Conservation (phyloP, 2,888 invertebrate genomes). For the Thereva unica region DNA sequence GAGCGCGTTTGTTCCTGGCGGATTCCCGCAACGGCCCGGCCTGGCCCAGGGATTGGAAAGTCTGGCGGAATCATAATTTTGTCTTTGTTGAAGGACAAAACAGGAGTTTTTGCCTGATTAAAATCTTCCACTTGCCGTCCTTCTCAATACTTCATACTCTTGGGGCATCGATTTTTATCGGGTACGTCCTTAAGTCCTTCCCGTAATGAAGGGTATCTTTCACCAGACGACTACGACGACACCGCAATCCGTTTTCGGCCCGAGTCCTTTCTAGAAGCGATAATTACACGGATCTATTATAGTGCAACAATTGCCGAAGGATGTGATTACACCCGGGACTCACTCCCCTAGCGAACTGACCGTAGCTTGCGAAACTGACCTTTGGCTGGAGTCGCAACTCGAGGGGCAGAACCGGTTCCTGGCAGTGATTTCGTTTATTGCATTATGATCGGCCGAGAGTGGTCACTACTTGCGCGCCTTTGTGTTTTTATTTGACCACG, state of each 20-base stretch:
- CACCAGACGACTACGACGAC: too few species aligned
- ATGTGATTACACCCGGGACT: slow-evolving; percentile 10
- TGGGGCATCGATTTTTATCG: too few species aligned
- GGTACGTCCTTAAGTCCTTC: too few species aligned
- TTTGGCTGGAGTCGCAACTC: slow-evolving; percentile 1
- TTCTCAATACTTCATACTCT: too few species aligned
- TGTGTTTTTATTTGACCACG: not conserved
- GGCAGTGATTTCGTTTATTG: slow-evolving; percentile 6
- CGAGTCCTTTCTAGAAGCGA: too few species aligned
- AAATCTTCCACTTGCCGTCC: slow-evolving; percentile 25
- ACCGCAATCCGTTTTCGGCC: too few species aligned
- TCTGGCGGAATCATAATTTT: slow-evolving; percentile 28
- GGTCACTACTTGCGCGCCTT: not conserved
- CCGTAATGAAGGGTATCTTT: too few species aligned
- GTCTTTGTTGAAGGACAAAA: slow-evolving; percentile 34
- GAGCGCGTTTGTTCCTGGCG: slow-evolving; percentile 18
- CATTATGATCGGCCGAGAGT: not conserved
- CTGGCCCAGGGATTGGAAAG: slow-evolving; percentile 31
- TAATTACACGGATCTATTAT: too few species aligned
- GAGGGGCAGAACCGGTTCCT: slow-evolving; percentile 5
- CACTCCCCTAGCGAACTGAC: slow-evolving; percentile 2
- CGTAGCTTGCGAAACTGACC: slow-evolving; percentile 15
- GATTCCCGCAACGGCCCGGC: slow-evolving; percentile 23
- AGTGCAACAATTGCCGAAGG: not conserved
- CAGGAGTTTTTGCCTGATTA: slow-evolving; percentile 34